Conservation (phyloP, 2,113 vertebrate genomes). For the Barnardius zonarius region DNA sequence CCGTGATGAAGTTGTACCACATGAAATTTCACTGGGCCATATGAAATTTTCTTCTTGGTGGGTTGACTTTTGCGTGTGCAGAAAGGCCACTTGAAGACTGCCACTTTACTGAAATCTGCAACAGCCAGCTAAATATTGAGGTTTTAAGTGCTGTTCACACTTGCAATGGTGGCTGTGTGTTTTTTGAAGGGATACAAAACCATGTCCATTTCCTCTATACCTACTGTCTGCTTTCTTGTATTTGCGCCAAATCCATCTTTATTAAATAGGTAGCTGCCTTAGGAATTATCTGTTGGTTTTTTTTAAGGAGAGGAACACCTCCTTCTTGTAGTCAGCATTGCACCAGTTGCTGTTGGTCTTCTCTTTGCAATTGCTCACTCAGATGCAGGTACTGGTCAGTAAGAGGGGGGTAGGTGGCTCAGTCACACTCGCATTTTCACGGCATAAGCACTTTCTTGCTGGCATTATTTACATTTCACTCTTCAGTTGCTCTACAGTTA, state of each 20-base stretch:
- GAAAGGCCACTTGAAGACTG: not conserved
- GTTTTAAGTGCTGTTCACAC: not conserved
- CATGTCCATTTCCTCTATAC: not conserved
- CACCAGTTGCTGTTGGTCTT: not conserved
- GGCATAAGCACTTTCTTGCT: not conserved
- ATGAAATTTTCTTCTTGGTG: not conserved
- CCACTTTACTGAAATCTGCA: not conserved
- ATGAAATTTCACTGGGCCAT: not conserved
- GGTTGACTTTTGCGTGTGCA: not conserved
- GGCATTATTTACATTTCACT: not conserved
- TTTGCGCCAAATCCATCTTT: not conserved
- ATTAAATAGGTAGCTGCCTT: not conserved
- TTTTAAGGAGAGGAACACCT: accelerated
- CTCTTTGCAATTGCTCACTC: not conserved
- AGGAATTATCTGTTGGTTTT: not conserved
- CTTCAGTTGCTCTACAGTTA: not conserved
- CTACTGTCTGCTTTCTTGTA: not conserved
- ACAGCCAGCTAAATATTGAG: not conserved
- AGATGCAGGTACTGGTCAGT: not conserved
- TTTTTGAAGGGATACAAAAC: not conserved
- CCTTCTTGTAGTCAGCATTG: accelerated
- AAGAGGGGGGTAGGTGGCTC: not conserved
- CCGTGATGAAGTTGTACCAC: not conserved
- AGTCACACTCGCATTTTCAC: not conserved
- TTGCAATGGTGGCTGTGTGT: not conserved